Conservation (phyloP, 2,888 invertebrate genomes). For the Drosophila incognita region DNA sequence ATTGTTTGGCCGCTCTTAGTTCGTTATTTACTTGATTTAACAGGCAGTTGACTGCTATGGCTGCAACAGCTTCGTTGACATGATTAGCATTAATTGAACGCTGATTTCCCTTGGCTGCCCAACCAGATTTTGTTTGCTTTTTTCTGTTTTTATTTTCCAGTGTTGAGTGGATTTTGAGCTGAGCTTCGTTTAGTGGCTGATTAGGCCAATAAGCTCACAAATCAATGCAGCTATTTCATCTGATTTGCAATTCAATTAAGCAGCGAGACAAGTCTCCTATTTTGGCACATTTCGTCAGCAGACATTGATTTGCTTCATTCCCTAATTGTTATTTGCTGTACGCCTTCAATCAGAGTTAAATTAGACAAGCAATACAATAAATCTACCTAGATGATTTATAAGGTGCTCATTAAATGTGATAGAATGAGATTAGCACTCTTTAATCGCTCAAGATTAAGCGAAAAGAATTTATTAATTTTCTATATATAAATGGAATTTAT, state of each 20-base stretch:
- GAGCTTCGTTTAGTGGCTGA: conserved; percentile 49
- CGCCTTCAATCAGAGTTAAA: conserved; percentile 28
- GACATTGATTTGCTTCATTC: background rate
- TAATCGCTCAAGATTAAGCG: background rate
- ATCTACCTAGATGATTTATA: background rate
- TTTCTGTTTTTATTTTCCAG: conserved; percentile 8
- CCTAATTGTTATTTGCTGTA: conserved; percentile 30
- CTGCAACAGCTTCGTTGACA: conserved; percentile 53
- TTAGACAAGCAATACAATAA: background rate
- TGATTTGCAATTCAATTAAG: background rate
- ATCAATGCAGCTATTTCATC: conserved; percentile 29
- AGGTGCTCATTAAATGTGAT: background rate
- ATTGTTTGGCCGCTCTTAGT: conserved; percentile 66
- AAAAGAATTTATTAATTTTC: background rate
- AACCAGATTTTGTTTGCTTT: conserved; percentile 45
- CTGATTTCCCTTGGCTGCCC: conserved; percentile 60
- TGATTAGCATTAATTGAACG: conserved; percentile 74
- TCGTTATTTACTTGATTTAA: conserved; percentile 61
- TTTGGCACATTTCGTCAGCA: background rate
- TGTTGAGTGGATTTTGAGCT: conserved; percentile 35
- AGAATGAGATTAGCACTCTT: background rate
- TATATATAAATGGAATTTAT: background rate
- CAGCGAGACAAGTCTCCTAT: background rate
- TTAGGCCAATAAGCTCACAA: conserved; percentile 29
- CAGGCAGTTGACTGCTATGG: conserved; percentile 26